A percentile compares a stretch with the other conserved stretches of the same genome.
Evolutionary conservation across 2,888 invertebrate genomes (phyloP).

Genomic region (Drosophila peninsularis): DNA sequence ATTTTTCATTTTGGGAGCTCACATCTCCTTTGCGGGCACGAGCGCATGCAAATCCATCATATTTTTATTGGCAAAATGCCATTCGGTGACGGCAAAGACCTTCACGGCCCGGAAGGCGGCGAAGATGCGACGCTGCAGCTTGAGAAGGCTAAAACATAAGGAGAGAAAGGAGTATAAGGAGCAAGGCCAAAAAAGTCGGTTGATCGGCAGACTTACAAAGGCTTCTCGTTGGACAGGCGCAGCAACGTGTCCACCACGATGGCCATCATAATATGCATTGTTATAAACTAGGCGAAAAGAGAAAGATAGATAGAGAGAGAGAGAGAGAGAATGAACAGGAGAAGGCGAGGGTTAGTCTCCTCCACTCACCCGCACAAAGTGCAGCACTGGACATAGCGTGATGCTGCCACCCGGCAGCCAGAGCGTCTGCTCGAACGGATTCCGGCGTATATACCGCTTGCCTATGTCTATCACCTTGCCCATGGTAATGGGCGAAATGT

Average conservation of each 20-base stretch:
- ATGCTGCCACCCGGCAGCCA: slow-evolving; percentile 88
- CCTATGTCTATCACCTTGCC: slow-evolving; percentile 87
- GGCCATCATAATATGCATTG: slow-evolving; percentile 92
- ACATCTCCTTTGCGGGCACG: slow-evolving; percentile 58
- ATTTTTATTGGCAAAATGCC: slow-evolving; percentile 90
- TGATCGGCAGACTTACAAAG: slow-evolving; percentile 88
- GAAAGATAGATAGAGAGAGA: not conserved
- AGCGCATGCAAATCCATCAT: slow-evolving; percentile 61
- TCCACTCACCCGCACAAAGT: slow-evolving; percentile 87
- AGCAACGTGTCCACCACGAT: slow-evolving; percentile 89
- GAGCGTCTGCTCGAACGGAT: slow-evolving; percentile 89
- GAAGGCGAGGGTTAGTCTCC: not conserved
- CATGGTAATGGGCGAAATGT: slow-evolving; percentile 89
- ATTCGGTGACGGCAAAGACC: slow-evolving; percentile 91
- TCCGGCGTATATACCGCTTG: slow-evolving; percentile 84
- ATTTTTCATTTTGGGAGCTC: too few relatives aligned
- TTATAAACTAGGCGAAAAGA: slow-evolving; percentile 85
- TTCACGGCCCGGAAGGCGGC: slow-evolving; percentile 89
- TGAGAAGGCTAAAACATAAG: slow-evolving; percentile 87
- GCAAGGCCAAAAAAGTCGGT: too few relatives aligned
- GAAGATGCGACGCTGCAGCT: slow-evolving; percentile 92
- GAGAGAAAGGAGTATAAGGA: too few relatives aligned
- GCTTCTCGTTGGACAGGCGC: slow-evolving; percentile 88
- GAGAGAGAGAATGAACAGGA: not conserved
- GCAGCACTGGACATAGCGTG: slow-evolving; percentile 87